Conservation (phyloP, 2,888 invertebrate genomes). For the Morinoia aosen region DNA sequence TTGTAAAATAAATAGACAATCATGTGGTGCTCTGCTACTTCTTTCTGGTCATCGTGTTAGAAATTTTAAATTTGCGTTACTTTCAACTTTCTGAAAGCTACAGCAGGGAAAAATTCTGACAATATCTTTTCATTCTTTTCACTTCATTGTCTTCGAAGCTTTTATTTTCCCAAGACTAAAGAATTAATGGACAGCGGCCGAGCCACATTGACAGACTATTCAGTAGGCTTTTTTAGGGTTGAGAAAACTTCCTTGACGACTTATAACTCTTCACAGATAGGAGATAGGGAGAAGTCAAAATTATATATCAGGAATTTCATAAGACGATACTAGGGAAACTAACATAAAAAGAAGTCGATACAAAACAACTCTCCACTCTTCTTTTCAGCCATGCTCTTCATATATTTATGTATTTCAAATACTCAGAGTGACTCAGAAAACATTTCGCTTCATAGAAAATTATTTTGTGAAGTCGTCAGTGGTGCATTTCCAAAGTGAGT, state of each 20-base stretch:
- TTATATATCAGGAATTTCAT: background rate
- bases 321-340: background rate
- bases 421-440: background rate
- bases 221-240: background rate
- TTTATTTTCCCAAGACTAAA: background rate
- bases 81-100: no score
- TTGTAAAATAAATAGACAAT: no score
- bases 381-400: background rate
- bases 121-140: background rate
- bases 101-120: no score
- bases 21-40: no score
- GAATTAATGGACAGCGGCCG: background rate
- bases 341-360: background rate
- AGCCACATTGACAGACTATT: background rate
- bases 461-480: background rate
- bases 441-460: background rate
- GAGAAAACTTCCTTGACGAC: background rate
- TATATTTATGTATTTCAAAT: background rate
- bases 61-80: no score
- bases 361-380: background rate
- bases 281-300: background rate
- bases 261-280: background rate
- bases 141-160: background rate
- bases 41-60: no score
- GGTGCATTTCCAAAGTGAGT: no score